Evolutionary conservation across 2,888 invertebrate genomes (phyloP).

Genomic region (Cryptus viduatorius): DNA sequence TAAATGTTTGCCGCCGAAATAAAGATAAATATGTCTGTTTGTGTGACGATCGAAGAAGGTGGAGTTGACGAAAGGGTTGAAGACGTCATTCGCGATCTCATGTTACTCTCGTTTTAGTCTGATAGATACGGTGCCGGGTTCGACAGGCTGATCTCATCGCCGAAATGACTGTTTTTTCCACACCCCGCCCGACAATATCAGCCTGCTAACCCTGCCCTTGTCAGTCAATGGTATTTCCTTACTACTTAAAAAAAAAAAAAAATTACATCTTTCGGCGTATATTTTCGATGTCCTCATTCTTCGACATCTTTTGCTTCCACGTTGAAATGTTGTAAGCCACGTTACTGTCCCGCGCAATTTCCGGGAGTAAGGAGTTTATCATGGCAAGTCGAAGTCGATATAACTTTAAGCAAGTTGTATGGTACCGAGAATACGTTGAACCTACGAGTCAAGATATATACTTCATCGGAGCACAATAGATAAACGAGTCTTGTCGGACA

Average conservation of each 20-base stretch:
- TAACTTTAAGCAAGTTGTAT: neutral
- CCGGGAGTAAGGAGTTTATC: neutral
- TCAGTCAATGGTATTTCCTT: constrained; percentile 48
- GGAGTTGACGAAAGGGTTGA: constrained; percentile 10
- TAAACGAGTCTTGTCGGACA: constrained; percentile 62
- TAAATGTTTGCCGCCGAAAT: neutral
- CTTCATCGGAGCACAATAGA: constrained; percentile 53
- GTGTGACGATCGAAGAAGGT: neutral
- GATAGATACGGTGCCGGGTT: constrained; percentile 82
- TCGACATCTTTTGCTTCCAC: neutral
- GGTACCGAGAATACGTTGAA: constrained; percentile 29
- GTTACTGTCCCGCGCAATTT: neutral
- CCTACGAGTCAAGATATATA: constrained; percentile 36
- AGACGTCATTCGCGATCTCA: neutral
- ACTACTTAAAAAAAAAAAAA: constrained; percentile 21
- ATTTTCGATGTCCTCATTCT: constrained; percentile 53
- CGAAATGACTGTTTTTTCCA: constrained; percentile 84
- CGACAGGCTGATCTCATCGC: constrained; percentile 85
- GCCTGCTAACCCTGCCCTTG: constrained; percentile 84
- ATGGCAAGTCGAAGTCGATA: neutral
- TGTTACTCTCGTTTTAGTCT: constrained; percentile 8
- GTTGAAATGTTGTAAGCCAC: neutral
- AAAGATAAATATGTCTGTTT: neutral
- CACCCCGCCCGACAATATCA: constrained; percentile 85
- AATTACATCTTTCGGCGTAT: constrained; percentile 45